Evolutionary conservation across 2,113 vertebrate genomes (phyloP).

Genomic region (Platysternon megacephalum): DNA sequence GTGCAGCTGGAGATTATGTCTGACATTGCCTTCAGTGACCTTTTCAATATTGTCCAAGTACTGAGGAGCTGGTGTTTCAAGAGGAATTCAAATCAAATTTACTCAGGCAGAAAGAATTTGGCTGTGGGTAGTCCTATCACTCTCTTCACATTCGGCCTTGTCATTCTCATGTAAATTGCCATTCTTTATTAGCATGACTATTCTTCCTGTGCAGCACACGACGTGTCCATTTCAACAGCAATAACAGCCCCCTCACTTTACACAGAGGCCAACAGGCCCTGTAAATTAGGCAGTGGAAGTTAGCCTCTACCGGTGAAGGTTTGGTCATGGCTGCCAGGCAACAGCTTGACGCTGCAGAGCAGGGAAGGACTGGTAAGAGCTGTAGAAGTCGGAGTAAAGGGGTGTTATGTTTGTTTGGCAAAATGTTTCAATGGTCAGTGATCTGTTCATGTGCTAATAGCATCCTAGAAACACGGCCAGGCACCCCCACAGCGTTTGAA

Average conservation of each 20-base stretch:
- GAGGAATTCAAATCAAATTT: conserved; percentile 78
- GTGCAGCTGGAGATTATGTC: conserved; percentile 72
- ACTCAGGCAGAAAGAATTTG: conserved; percentile 75
- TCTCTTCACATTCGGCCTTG: conserved; percentile 44
- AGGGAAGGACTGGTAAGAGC: background rate
- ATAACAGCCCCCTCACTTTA: rapidly evolving
- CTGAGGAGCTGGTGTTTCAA: conserved; percentile 68
- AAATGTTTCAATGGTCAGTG: background rate
- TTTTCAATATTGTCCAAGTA: conserved; percentile 74
- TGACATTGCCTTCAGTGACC: conserved; percentile 79
- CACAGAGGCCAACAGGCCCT: background rate
- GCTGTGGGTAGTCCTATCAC: conserved; percentile 67
- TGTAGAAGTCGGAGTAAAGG: background rate
- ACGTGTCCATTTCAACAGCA: background rate
- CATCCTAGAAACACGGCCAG: background rate
- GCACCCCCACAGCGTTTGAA: rapidly evolving
- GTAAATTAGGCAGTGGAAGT: background rate
- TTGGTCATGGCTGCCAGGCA: background rate
- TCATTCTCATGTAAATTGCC: conserved; percentile 76
- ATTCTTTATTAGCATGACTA: conserved; percentile 63
- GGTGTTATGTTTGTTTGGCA: rapidly evolving
- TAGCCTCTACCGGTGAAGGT: background rate
- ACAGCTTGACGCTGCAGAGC: background rate
- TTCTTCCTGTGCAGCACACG: background rate
- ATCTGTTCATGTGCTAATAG: rapidly evolving